These are phyloP conservation scores for Stegodyphus mimosarum DNA, from an alignment of 1,140 invertebrate species.

Conservation along the genomic window DNA sequence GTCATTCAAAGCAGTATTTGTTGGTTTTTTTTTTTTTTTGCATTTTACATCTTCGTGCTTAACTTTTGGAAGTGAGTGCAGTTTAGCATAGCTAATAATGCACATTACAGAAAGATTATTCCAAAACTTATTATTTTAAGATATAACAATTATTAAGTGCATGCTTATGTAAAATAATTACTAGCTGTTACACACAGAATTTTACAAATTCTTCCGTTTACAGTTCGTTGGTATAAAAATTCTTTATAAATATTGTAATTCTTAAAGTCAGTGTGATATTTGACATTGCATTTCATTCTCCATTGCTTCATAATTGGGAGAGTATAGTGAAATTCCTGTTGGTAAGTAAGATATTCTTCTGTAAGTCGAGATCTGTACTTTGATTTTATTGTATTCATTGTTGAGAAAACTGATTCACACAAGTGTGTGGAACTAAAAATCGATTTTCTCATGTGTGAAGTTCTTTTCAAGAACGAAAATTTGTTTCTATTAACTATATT, in stretches of 20 bases:
- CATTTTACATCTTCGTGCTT: too few species aligned
- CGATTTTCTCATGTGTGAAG: neutral
- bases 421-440: neutral
- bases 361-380: conserved; percentile 11
- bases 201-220: too few species aligned
- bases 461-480: neutral
- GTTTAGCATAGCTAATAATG: too few species aligned
- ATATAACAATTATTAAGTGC: too few species aligned
- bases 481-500: conserved; percentile 7
- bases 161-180: too few species aligned
- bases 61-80: too few species aligned
- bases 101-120: too few species aligned
- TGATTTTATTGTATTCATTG: neutral
- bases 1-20: too few species aligned
- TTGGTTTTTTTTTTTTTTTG: too few species aligned
- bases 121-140: too few species aligned
- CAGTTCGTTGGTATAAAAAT: neutral
- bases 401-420: neutral
- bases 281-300: neutral
- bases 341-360: neutral
- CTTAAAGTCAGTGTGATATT: neutral
- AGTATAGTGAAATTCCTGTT: neutral
- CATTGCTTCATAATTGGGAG: neutral
- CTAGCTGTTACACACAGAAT: too few species aligned
- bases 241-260: neutral